These are phyloP conservation scores for Lycaon pictus DNA, from an alignment of 2,113 vertebrate species.

Conservation along the genomic window DNA sequence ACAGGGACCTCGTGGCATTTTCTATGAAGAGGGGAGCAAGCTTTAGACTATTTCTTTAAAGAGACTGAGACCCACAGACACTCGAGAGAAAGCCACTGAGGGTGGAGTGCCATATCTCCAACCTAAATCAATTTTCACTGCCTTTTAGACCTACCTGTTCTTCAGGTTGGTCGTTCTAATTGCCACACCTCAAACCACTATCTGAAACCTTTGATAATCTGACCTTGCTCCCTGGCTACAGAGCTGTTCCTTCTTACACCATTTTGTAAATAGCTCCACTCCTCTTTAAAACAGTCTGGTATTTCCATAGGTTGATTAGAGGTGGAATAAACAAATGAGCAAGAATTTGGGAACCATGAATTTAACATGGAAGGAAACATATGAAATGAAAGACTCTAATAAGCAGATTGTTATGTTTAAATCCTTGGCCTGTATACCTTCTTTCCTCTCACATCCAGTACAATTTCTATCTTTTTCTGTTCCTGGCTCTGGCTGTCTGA, in stretches of 20 bases:
- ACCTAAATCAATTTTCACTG: neutral
- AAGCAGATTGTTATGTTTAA: neutral
- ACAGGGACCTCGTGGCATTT: neutral
- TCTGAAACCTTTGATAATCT: conserved; percentile 8
- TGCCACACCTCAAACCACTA: conserved; percentile 28
- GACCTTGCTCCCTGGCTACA: neutral
- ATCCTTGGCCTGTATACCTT: conserved; percentile 82
- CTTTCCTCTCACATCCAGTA: conserved; percentile 79
- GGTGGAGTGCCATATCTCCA: neutral
- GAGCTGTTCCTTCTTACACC: neutral
- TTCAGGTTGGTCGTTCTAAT: neutral
- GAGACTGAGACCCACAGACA: neutral
- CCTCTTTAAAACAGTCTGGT: neutral
- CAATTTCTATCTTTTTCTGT: conserved; percentile 86
- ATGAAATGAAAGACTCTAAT: neutral
- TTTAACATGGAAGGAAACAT: neutral
- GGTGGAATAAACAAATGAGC: neutral
- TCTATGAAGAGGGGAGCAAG: neutral
- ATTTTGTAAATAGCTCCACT: neutral
- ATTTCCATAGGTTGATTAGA: neutral
- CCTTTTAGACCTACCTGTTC: neutral
- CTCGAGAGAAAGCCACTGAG: neutral
- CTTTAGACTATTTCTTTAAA: neutral
- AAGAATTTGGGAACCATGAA: neutral
- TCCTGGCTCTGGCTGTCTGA: conserved; percentile 71